A percentile compares a stretch with the other conserved stretches of the same genome.
Evolutionary conservation across 2,113 vertebrate species (phyloP).

Genomic region (Anguilla rostrata): DNA sequence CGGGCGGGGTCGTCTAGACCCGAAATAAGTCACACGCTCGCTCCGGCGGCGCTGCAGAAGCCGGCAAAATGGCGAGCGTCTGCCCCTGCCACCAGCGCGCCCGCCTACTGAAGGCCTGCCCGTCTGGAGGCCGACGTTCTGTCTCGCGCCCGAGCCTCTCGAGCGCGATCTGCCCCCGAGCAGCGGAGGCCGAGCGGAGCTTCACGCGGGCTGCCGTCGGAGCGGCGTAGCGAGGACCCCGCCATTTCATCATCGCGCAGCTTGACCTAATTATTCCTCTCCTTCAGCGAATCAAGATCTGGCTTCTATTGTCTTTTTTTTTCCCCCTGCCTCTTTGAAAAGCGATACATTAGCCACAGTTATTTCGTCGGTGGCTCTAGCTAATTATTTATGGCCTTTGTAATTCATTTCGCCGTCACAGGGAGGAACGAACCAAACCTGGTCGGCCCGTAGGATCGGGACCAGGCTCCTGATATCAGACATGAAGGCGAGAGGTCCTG

Average conservation of each 20-base stretch:
- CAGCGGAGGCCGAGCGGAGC: neutral
- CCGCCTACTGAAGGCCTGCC: neutral
- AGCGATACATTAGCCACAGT: neutral
- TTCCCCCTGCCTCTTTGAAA: neutral
- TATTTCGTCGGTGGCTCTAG: neutral
- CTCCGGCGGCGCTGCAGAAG: neutral
- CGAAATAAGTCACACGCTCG: neutral
- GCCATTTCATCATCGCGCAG: slow-evolving; percentile 17
- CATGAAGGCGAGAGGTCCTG: neutral
- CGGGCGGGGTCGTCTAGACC: neutral
- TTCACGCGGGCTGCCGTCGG: neutral
- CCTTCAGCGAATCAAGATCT: neutral
- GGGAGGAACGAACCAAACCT: neutral
- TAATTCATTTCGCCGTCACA: no score
- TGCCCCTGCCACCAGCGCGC: neutral
- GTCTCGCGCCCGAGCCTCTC: neutral
- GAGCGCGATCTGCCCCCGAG: neutral
- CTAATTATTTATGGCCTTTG: neutral
- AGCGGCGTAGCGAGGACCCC: neutral
- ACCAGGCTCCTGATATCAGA: neutral
- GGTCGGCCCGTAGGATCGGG: neutral
- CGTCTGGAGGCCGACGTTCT: neutral
- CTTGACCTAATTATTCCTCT: slow-evolving; percentile 27
- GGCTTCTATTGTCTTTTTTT: slow-evolving; percentile 6
- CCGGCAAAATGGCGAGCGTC: neutral